phyloP scores from a whole-genome alignment of 2,113 vertebrate species.

The Marmota flaviventris region DNA sequence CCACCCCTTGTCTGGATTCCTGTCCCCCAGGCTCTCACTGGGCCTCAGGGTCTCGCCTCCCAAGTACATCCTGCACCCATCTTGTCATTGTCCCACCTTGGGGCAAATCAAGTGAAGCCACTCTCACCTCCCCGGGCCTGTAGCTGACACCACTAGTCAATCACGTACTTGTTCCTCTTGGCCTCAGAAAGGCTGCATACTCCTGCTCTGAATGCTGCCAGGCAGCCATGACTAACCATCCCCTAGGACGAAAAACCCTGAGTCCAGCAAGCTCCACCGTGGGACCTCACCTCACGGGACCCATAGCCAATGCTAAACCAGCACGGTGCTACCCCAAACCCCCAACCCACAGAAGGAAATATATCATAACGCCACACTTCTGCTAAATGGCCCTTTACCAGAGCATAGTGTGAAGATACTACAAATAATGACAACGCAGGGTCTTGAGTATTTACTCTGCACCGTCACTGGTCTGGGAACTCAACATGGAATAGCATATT shows the following conservation, averaged over 20 bases:
- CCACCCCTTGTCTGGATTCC: neutral
- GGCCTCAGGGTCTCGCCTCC: neutral
- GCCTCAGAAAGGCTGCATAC: neutral
- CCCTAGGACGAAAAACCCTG: neutral
- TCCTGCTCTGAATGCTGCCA: neutral
- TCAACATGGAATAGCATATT: neutral
- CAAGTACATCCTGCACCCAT: neutral
- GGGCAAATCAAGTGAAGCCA: neutral
- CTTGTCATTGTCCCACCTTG: neutral
- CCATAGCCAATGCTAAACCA: too few species aligned
- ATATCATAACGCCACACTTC: rapidly evolving
- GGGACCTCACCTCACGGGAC: neutral
- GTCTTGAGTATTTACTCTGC: neutral
- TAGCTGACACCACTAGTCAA: neutral
- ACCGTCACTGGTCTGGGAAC: neutral
- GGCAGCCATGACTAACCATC: neutral
- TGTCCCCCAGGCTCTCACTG: neutral
- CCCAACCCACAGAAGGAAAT: neutral
- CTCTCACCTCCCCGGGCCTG: neutral
- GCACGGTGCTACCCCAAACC: rapidly evolving
- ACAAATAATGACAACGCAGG: neutral
- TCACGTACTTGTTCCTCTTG: neutral
- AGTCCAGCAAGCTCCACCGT: neutral
- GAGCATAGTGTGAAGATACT: neutral
- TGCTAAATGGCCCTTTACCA: too few species aligned